Percentiles rank a stretch among this genome's conserved stretches.
Conservation (phyloP, 2,888 invertebrate species). For the Euproctis similis region DNA sequence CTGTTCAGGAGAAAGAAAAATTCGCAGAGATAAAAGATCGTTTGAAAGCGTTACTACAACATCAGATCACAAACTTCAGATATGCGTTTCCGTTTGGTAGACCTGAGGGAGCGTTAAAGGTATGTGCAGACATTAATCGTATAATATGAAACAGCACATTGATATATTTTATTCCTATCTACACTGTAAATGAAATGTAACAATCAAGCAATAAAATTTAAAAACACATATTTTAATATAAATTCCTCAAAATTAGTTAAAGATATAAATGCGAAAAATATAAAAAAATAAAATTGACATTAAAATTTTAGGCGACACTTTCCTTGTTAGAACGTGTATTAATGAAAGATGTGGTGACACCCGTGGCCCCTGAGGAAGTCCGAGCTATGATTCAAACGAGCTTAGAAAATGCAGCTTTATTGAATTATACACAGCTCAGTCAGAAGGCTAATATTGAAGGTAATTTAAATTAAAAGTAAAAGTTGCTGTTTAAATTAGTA, state of each 20-base stretch:
- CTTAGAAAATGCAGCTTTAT: slow-evolving; percentile 96
- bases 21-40: slow-evolving; percentile 98
- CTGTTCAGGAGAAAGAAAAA: slow-evolving; percentile 97
- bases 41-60: slow-evolving; percentile 92
- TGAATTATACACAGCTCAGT: slow-evolving; percentile 97
- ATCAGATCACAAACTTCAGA: slow-evolving; percentile 99
- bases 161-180: too few relatives aligned
- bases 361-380: slow-evolving; percentile 97
- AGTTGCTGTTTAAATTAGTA: too few relatives aligned
- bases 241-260: too few relatives aligned
- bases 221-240: too few relatives aligned
- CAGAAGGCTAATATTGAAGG: slow-evolving; percentile 99
- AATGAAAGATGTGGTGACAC: slow-evolving; percentile 99
- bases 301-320: slow-evolving; percentile 82
- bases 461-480: too few relatives aligned
- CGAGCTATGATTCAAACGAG: slow-evolving; percentile 96
- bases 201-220: too few relatives aligned
- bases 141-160: too few relatives aligned
- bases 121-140: too few relatives aligned
- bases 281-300: too few relatives aligned
- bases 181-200: too few relatives aligned
- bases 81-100: slow-evolving; percentile 99
- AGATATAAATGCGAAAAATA: too few relatives aligned
- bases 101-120: slow-evolving; percentile 97
- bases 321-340: slow-evolving; percentile 96